phyloP scores from a whole-genome alignment of 1,140 invertebrate species.

The Penaeus indicus region DNA sequence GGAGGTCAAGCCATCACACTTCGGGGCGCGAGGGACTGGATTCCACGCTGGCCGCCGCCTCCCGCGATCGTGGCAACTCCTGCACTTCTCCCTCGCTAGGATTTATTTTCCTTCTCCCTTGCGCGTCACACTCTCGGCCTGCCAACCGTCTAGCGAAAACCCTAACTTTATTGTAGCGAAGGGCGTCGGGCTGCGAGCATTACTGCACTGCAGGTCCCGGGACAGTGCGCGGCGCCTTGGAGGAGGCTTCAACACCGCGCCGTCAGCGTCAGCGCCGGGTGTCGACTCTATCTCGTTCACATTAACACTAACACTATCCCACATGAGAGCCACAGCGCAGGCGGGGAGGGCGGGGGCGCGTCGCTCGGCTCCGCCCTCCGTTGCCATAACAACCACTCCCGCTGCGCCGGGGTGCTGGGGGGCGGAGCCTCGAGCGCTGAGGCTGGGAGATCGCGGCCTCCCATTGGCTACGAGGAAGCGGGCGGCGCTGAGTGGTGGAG shows the following conservation, averaged over 20 bases:
- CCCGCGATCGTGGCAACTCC: too few species aligned
- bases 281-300: conserved; percentile 58
- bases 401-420: neutral
- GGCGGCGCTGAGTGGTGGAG: conserved; percentile 54
- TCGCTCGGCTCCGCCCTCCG: conserved; percentile 37
- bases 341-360: conserved; percentile 48
- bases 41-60: neutral
- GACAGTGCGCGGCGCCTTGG: conserved; percentile 47
- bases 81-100: neutral
- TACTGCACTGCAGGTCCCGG: conserved; percentile 7
- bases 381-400: conserved; percentile 52
- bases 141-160: neutral
- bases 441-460: neutral
- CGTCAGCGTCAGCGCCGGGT: conserved; percentile 52
- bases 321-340: conserved; percentile 53
- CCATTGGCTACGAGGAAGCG: conserved; percentile 32
- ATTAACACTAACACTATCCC: conserved; percentile 59
- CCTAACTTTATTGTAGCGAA: neutral
- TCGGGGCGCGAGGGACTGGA: too few species aligned
- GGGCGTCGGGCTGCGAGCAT: conserved; percentile 11
- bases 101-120: neutral
- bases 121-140: neutral
- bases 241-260: conserved; percentile 47
- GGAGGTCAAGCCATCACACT: conserved; percentile 53
- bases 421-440: conserved; percentile 34